These are phyloP conservation scores for Crotalus adamanteus DNA, from an alignment of 2,797 vertebrate genomes.

Conservation along the genomic window DNA sequence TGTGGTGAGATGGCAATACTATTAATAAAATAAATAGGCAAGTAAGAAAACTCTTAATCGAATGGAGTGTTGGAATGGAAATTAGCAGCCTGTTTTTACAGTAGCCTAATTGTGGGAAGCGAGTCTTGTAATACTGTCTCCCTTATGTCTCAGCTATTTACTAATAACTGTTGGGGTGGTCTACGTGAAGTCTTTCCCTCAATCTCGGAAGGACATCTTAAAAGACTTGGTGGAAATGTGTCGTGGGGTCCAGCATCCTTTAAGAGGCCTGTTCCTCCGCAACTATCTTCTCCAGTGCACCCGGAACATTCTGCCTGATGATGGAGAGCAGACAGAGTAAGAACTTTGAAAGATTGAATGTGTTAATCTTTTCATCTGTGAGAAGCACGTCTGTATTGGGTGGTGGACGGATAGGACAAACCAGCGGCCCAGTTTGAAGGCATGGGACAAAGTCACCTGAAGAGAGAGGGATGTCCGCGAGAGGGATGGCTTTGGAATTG, in stretches of 20 bases:
- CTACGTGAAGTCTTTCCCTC: conserved; percentile 96
- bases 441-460: neutral
- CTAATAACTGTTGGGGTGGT: conserved; percentile 98
- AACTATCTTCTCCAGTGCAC: conserved; percentile 98
- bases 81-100: neutral
- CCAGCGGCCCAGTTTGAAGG: neutral
- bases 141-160: conserved; percentile 80
- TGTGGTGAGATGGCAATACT: neutral
- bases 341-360: conserved; percentile 36
- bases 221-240: conserved; percentile 99
- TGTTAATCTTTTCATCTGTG: neutral
- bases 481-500: neutral
- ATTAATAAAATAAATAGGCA: neutral
- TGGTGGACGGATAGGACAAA: neutral
- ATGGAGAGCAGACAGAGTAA: conserved; percentile 91
- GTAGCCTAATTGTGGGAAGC: neutral
- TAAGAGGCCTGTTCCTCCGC: conserved; percentile 93
- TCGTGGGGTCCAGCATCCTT: conserved; percentile 95
- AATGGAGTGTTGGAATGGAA: neutral
- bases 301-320: conserved; percentile 95
- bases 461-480: neutral
- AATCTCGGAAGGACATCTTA: conserved; percentile 96
- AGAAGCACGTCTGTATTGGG: neutral
- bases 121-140: neutral
- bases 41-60: neutral